Conservation (phyloP, 2,113 vertebrate species). For the Percopsis transmontana region DNA sequence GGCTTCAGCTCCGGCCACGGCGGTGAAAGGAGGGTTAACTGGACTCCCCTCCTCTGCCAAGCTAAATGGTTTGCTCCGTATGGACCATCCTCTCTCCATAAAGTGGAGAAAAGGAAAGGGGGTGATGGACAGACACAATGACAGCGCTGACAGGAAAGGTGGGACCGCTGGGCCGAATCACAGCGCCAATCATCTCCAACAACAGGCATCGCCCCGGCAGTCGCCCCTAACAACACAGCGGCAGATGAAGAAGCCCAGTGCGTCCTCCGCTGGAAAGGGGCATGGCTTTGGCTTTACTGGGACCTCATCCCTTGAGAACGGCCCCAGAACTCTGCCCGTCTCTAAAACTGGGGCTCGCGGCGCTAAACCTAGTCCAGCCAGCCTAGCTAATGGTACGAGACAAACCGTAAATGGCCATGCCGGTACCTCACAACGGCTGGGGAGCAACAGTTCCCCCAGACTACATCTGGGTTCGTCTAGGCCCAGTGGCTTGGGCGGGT, state of each 20-base stretch:
- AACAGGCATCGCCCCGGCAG: not conserved
- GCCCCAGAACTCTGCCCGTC: slow-evolving; percentile 31
- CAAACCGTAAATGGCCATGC: slow-evolving; percentile 1
- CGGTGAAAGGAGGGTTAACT: not conserved
- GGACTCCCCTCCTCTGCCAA: slow-evolving; percentile 42
- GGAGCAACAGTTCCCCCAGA: slow-evolving; percentile 18
- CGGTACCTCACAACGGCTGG: not conserved
- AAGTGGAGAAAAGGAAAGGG: slow-evolving; percentile 83
- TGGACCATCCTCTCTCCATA: slow-evolving; percentile 74
- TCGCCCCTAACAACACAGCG: not conserved
- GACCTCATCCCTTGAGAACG: slow-evolving; percentile 22
- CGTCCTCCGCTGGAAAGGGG: slow-evolving; percentile 25
- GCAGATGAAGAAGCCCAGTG: slow-evolving; percentile 29
- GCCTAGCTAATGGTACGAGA: slow-evolving; percentile 25
- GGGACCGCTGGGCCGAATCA: not conserved
- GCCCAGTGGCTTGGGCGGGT: slow-evolving; percentile 51
- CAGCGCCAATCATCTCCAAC: not conserved
- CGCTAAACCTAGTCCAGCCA: slow-evolving; percentile 20
- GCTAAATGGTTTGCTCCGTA: slow-evolving; percentile 78
- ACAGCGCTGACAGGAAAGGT: slow-evolving; percentile 17
- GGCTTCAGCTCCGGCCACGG: slow-evolving; percentile 9
- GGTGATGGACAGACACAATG: slow-evolving; percentile 51
- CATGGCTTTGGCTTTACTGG: not conserved
- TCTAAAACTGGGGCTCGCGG: slow-evolving; percentile 28
- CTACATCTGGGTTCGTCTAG: slow-evolving; percentile 20